Base-by-base conservation (phyloP, 2,888 invertebrate genomes). In the Eucera pruinosa region DNA sequence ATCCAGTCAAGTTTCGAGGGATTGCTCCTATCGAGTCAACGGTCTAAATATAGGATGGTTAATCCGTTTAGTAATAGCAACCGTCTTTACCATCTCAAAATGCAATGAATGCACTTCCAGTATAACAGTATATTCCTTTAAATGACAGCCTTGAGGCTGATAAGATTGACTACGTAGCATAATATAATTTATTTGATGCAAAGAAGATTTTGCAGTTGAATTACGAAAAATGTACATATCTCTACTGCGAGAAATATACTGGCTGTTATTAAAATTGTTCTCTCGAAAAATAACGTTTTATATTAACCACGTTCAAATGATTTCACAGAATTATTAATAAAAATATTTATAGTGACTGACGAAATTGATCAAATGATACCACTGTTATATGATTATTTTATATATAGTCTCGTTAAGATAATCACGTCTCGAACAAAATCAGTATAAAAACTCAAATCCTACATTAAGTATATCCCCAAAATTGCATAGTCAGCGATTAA, bases 21-120 rank as follows among this genome's bases (percentile, higher is more conserved):
- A 64, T 33, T 41, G 6, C 13, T 23, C n/a, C 23, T 39, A 48
- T 55, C 23, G 30, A 41, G 30, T 36, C 20, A 41, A 55, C 18
- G n/a, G 25, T 36, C 33, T 39, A 48, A 54, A 55, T 55, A 55
- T 41, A 57, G 50, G 11, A 47, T 18, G 27, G 30, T 20, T 62
- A 55, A 55, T 47, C 30, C 47, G 30, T 50, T 41, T 30, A 41
- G 54, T 25, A 52, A 7, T 13, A 33, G n/a, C 23, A 30, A 45
- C 47, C 47, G 27, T 55, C 36, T 55, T 54, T 48, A 15, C 13
- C 33, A 41, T 50, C 18, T 41, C 15, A 18, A 30, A 64, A 55
- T 48, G 27, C 25, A 9, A 55, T 11, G 48, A 47, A 48, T 18
- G 2, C n/a, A n/a, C 11, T 7, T 45, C n/a, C 5, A 15, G 11